These are phyloP conservation scores for Oenanthe oenanthe DNA, from an alignment of 2,113 vertebrate genomes.

Conservation along the genomic window DNA sequence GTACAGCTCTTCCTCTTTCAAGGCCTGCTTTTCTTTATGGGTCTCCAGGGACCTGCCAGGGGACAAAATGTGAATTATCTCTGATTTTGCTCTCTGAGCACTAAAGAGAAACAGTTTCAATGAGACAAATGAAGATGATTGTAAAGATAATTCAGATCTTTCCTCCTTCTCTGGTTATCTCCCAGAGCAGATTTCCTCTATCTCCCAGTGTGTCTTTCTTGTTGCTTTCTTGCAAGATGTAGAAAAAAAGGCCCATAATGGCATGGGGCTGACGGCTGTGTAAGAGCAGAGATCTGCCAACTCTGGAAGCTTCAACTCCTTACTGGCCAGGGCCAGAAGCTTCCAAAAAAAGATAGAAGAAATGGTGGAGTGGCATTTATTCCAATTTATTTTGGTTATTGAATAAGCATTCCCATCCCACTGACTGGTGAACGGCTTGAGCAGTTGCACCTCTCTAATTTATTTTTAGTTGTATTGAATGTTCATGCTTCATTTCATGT, in stretches of 20 bases:
- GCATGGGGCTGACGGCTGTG: not conserved
- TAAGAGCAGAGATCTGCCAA: not conserved
- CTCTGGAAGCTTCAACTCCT: not conserved
- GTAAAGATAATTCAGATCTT: conserved; percentile 17
- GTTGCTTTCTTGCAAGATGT: not conserved
- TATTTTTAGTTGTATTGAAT: not conserved
- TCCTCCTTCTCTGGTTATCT: not conserved
- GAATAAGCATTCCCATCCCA: not conserved
- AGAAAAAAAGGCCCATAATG: not conserved
- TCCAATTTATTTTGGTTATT: not conserved
- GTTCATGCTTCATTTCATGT: not conserved
- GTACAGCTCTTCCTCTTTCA: conserved; percentile 24
- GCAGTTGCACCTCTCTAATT: not conserved
- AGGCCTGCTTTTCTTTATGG: conserved; percentile 43
- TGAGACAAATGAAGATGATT: conserved; percentile 23
- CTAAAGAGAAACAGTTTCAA: conserved; percentile 20
- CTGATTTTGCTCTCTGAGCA: not conserved
- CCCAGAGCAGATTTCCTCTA: not conserved
- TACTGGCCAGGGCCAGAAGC: not conserved
- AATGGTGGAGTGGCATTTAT: not conserved
- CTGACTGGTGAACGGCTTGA: not conserved
- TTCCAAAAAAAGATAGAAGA: not conserved
- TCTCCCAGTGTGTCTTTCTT: not conserved
- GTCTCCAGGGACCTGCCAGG: not conserved
- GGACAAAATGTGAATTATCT: conserved; percentile 44